Evolutionary conservation across 2,113 vertebrate species (phyloP), one percentile per base, ranked within the genome.

Genomic region (Ciconia stormi): DNA sequence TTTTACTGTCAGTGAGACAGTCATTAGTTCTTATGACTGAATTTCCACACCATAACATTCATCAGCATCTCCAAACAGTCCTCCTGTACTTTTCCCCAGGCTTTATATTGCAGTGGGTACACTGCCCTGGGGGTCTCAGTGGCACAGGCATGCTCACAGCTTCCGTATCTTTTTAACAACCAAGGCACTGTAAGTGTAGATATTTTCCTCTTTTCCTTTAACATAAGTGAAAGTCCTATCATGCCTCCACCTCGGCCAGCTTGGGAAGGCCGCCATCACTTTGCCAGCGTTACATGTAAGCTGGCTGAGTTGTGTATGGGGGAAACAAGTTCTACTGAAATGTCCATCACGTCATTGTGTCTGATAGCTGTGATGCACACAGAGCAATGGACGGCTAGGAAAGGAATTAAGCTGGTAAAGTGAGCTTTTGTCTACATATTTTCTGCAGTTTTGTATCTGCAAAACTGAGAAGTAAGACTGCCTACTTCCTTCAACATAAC

Each of bases 21-120:
- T 96, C 95, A 97, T 97, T 97, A 96, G 96, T 95, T 97, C 96
- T 96, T 95, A 93, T 97, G 95, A 94, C 93, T 94, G 94, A 96
- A 96, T 97, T 97, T 95, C 81, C 73, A 92, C 3, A 11, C 93
- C 69, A 58, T 97, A 94, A 95, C 95, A 93, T 97, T 95, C 78
- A 97, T 95, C 96, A 95, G 69, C 63, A 70, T 65, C 94, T 87
- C 71, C 82, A 94, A 95, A 86, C 52, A 93, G 25, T 77, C 50
- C 61, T 91, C 36, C 83, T 71, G 49, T 81, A 74, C 40, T 96
- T 92, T 92, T 19, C 70, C 55, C 52, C 58, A 52, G 49, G 79
- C n/a, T 91, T 86, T 67, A 32, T 42, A 50, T 4, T 63, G 59
- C 50, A 93, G n/a, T 63, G 71, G 44, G 42, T 70, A 21, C 46